phyloP scores from a whole-genome alignment of 1,140 invertebrate species.

The Aplysia californica region DNA sequence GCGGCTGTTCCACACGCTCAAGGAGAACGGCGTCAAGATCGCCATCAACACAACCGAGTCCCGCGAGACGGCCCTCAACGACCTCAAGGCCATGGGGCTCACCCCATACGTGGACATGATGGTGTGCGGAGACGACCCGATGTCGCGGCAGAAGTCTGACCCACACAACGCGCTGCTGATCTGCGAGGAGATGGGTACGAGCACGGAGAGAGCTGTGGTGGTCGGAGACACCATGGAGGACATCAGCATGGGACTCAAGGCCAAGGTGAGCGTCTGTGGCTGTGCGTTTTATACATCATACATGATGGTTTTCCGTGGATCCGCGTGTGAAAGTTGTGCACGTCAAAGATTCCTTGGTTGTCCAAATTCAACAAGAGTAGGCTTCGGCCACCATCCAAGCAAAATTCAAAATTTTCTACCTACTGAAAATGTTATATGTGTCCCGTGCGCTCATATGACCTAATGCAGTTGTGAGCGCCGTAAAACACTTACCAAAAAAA shows the following conservation, averaged over 20 bases:
- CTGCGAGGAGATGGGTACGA: conserved; percentile 63
- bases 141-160: conserved; percentile 58
- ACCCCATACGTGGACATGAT: conserved; percentile 66
- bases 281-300: too few relatives aligned
- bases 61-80: conserved; percentile 57
- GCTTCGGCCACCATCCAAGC: too few relatives aligned
- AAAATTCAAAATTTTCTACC: too few relatives aligned
- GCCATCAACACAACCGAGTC: conserved; percentile 68
- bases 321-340: too few relatives aligned
- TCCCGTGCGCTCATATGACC: too few relatives aligned
- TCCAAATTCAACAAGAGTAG: too few relatives aligned
- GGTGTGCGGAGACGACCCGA: conserved; percentile 69
- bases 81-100: conserved; percentile 58
- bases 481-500: too few relatives aligned
- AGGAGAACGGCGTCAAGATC: conserved; percentile 66
- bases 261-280: conserved; percentile 40
- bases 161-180: conserved; percentile 55
- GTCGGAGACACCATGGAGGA: conserved; percentile 70
- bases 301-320: too few relatives aligned
- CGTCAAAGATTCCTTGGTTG: too few relatives aligned
- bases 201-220: conserved; percentile 63
- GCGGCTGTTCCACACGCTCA: conserved; percentile 62
- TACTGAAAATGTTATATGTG: too few relatives aligned
- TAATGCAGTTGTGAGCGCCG: too few relatives aligned
- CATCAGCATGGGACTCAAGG: conserved; percentile 65